A percentile compares a stretch with the other conserved stretches of the same genome.
Evolutionary conservation across 1,140 invertebrate species (phyloP).

Genomic region (Mesaphorura yosii): DNA sequence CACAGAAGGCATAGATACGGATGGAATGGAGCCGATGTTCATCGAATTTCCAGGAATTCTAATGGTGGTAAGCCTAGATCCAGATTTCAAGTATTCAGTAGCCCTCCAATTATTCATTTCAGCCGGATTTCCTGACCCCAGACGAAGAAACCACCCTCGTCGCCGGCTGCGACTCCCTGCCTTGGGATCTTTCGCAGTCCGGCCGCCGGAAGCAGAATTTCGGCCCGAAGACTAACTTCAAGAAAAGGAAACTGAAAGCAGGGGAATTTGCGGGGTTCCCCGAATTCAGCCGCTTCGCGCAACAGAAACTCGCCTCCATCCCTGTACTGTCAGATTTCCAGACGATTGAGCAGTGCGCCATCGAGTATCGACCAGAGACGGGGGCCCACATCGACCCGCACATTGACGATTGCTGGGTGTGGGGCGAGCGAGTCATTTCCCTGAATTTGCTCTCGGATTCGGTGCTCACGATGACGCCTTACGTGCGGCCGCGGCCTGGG

Average conservation of each 20-base stretch:
- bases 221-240: conserved; percentile 98
- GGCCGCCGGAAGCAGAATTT: conserved; percentile 94
- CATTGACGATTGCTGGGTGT: conserved; percentile 97
- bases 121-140: conserved; percentile 59
- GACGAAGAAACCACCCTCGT: conserved; percentile 59
- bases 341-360: conserved; percentile 90
- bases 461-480: conserved; percentile 65
- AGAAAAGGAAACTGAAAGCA: conserved; percentile 70
- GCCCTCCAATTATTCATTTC: conserved; percentile 7
- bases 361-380: conserved; percentile 77
- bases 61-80: conserved; percentile 42
- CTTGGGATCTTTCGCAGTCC: conserved; percentile 88
- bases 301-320: conserved; percentile 59
- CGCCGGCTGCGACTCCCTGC: conserved; percentile 58
- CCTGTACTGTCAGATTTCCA: conserved; percentile 58
- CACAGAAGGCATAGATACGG: too few species aligned
- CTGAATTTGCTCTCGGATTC: conserved; percentile 76
- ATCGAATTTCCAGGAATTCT: conserved; percentile 57
- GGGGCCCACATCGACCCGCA: conserved; percentile 94
- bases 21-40: too few species aligned
- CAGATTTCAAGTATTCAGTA: not conserved
- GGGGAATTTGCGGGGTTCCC: conserved; percentile 83
- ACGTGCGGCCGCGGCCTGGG: conserved; percentile 42
- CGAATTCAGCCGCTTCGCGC: conserved; percentile 61
- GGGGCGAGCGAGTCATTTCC: conserved; percentile 94